Evolutionary conservation across 2,888 invertebrate species (phyloP).

Genomic region (Ophraella communa): DNA sequence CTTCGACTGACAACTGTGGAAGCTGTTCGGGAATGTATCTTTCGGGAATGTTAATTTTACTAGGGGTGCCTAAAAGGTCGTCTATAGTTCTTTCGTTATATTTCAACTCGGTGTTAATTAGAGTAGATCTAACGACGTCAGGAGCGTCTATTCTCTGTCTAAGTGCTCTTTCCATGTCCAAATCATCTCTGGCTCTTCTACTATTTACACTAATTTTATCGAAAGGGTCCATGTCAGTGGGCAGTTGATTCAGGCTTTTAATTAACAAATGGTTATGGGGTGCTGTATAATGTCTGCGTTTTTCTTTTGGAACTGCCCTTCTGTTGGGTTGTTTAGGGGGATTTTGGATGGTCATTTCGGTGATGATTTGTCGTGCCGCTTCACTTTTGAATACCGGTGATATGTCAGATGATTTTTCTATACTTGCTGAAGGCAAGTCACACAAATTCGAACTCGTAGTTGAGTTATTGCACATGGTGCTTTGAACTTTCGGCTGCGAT

Average conservation of each 20-base stretch:
- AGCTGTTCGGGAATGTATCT: slow-evolving; percentile 90
- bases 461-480: slow-evolving; percentile 36
- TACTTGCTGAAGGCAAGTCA: slow-evolving; percentile 43
- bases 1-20: slow-evolving; percentile 84
- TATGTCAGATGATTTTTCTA: slow-evolving; percentile 64
- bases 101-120: slow-evolving; percentile 69
- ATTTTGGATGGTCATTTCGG: slow-evolving; percentile 69
- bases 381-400: slow-evolving; percentile 87
- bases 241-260: slow-evolving; percentile 54
- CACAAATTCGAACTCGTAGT: slow-evolving; percentile 50
- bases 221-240: slow-evolving; percentile 50
- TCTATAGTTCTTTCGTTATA: slow-evolving; percentile 86
- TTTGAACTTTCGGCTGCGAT: slow-evolving; percentile 40
- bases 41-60: slow-evolving; percentile 91
- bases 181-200: slow-evolving; percentile 79
- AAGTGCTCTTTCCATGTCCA: slow-evolving; percentile 86
- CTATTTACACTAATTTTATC: slow-evolving; percentile 49
- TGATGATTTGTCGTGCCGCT: slow-evolving; percentile 85
- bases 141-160: slow-evolving; percentile 79
- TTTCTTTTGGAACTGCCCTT: slow-evolving; percentile 80
- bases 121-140: slow-evolving; percentile 85
- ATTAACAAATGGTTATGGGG: slow-evolving; percentile 64
- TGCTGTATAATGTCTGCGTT: slow-evolving; percentile 87
- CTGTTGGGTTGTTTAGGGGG: slow-evolving; percentile 57
- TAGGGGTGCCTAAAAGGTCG: slow-evolving; percentile 83